Conservation (phyloP, 2,797 vertebrate species). For the Falco concolor region DNA sequence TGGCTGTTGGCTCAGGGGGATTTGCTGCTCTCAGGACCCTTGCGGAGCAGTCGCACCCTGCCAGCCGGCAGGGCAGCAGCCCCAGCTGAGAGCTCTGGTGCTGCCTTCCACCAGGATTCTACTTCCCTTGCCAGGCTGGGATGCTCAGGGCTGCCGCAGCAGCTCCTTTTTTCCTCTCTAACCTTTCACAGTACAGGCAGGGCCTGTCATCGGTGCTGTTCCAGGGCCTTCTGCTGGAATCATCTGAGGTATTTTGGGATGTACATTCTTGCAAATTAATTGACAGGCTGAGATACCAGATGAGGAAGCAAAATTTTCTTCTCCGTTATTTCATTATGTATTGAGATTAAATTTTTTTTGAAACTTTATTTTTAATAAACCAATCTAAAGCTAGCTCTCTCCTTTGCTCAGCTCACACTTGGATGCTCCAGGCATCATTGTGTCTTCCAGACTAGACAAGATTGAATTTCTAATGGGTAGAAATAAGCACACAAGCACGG, state of each 20-base stretch:
- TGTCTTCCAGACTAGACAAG: neutral
- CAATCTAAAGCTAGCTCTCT: neutral
- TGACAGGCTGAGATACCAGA: constrained; percentile 13
- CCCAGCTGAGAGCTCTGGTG: fast-evolving
- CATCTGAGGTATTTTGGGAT: constrained; percentile 16
- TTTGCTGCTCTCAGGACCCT: neutral
- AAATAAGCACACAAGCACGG: fast-evolving
- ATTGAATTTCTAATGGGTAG: neutral
- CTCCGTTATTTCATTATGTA: neutral
- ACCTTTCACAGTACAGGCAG: fast-evolving
- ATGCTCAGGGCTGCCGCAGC: neutral
- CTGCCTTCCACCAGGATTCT: neutral
- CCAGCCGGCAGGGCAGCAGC: neutral
- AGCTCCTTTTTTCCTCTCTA: neutral
- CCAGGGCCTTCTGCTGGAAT: constrained; percentile 19
- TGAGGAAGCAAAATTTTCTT: neutral
- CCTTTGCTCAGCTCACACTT: neutral
- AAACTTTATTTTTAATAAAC: neutral
- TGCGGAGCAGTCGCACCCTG: fast-evolving
- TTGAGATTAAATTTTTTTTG: neutral
- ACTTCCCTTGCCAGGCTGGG: neutral
- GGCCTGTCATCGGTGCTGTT: neutral
- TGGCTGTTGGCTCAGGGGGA: too few species aligned
- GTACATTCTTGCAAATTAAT: neutral
- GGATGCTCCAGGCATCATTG: neutral